Evolutionary conservation across 2,888 invertebrate species (phyloP).

Genomic region (Zelleria hepariella): DNA sequence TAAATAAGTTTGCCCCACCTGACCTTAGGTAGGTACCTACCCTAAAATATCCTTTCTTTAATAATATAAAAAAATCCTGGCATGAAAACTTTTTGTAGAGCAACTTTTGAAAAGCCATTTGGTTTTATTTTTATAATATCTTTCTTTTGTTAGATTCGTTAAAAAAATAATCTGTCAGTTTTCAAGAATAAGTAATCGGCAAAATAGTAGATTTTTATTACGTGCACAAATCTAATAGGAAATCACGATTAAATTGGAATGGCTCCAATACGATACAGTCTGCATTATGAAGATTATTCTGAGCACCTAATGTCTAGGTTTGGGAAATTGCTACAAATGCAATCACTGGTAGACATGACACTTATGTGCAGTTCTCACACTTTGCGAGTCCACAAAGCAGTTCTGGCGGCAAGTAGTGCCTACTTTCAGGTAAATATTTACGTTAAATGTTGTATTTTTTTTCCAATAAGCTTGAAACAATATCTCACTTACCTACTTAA

Average conservation of each 20-base stretch:
- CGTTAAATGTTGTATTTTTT: too few species aligned
- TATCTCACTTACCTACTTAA: not conserved
- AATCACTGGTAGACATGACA: slow-evolving; percentile 81
- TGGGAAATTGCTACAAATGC: slow-evolving; percentile 79
- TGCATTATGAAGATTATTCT: slow-evolving; percentile 80
- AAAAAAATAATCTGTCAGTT: not conserved
- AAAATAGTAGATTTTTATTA: not conserved
- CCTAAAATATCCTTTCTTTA: too few species aligned
- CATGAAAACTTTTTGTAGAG: not conserved
- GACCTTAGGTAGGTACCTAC: not conserved
- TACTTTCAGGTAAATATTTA: slow-evolving; percentile 75
- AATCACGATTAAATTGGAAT: slow-evolving; percentile 24
- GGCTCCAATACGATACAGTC: slow-evolving; percentile 72
- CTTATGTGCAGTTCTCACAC: slow-evolving; percentile 82
- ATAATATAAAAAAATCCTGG: too few species aligned
- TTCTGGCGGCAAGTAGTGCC: slow-evolving; percentile 80
- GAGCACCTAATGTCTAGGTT: slow-evolving; percentile 77
- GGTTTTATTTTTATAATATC: not conserved
- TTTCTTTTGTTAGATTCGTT: not conserved
- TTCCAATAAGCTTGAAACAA: too few species aligned
- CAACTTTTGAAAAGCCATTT: not conserved
- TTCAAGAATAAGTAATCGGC: not conserved
- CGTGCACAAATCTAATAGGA: not conserved
- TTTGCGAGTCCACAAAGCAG: slow-evolving; percentile 80
- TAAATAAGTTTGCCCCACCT: too few species aligned